Percentiles rank a stretch among this genome's conserved stretches.
Conservation (phyloP, 2,888 invertebrate genomes). For the Lasioglossum oenotherae region DNA sequence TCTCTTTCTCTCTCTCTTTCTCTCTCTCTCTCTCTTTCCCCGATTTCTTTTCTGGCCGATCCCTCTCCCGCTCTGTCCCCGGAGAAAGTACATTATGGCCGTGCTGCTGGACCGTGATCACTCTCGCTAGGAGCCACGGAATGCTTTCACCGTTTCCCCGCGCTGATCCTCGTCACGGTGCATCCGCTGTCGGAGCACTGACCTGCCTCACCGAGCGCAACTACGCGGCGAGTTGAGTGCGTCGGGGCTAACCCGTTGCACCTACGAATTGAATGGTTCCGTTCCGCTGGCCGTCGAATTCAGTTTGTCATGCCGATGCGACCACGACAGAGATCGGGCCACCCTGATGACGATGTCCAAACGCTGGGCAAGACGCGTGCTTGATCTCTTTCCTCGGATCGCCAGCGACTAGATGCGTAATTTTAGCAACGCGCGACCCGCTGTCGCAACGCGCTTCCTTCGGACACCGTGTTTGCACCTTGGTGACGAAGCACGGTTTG, state of each 20-base stretch:
- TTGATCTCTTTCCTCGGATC: background rate
- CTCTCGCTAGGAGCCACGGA: conserved; percentile 70
- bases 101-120: conserved; percentile 72
- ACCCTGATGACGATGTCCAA: background rate
- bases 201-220: conserved; percentile 73
- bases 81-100: conserved; percentile 74
- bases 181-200: conserved; percentile 72
- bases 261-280: conserved; percentile 5
- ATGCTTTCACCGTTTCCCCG: conserved; percentile 74
- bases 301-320: background rate
- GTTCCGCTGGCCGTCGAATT: background rate
- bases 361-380: background rate
- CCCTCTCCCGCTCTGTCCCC: conserved; percentile 37
- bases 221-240: conserved; percentile 35
- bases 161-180: conserved; percentile 46
- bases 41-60: conserved; percentile 38
- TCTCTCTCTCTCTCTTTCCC: conserved; percentile 52
- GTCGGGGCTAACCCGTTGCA: background rate
- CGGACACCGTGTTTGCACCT: conserved; percentile 19
- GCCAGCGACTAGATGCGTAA: conserved; percentile 6
- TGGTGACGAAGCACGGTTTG: background rate
- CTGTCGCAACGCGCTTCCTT: conserved; percentile 7
- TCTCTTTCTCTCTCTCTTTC: conserved; percentile 52
- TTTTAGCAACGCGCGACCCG: conserved; percentile 20
- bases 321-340: background rate